phyloP scores from a whole-genome alignment of 1,140 invertebrate genomes.

The Heliconius melpomene region DNA sequence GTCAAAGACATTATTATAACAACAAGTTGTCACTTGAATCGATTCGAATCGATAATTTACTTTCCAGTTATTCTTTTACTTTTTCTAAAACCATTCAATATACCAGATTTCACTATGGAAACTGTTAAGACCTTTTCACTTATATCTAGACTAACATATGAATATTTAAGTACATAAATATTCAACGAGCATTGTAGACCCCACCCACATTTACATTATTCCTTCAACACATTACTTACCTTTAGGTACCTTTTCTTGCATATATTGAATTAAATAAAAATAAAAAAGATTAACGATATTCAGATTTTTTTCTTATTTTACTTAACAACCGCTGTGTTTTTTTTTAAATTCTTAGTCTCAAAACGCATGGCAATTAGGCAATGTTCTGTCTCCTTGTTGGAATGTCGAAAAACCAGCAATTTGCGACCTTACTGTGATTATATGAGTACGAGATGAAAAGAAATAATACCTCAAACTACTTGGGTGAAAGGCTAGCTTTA shows the following conservation, averaged over 20 bases:
- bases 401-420: constrained; percentile 39
- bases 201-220: neutral
- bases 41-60: too few species aligned
- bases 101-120: neutral
- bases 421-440: constrained; percentile 40
- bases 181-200: neutral
- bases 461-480: constrained; percentile 39
- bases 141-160: neutral
- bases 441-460: constrained; percentile 39
- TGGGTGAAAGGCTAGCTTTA: constrained; percentile 34
- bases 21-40: too few species aligned
- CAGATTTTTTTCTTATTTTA: neutral
- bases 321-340: neutral
- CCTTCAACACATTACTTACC: constrained; percentile 12
- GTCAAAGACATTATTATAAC: too few species aligned
- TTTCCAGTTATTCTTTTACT: too few species aligned
- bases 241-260: neutral
- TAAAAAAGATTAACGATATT: constrained; percentile 11
- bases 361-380: constrained; percentile 40
- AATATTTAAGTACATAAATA: neutral
- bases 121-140: neutral
- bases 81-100: too few species aligned
- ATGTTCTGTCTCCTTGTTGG: constrained; percentile 33
- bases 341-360: constrained; percentile 32
- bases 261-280: constrained; percentile 13